These are phyloP conservation scores for Eupithecia subfuscata DNA, from an alignment of 2,888 invertebrate species.

Conservation along the genomic window DNA sequence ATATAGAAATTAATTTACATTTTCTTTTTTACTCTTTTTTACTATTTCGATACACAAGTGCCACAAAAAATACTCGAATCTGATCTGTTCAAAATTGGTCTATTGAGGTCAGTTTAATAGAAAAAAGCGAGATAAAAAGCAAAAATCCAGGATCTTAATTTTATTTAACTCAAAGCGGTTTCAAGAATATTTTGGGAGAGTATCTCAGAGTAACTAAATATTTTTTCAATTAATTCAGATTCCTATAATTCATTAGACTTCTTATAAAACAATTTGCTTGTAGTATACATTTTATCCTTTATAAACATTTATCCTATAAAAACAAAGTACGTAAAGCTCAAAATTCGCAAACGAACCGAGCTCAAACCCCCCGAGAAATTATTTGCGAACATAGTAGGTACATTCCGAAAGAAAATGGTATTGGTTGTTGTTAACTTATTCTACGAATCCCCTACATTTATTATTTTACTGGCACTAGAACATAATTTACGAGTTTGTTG, in stretches of 20 bases:
- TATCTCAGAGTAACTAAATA: too few species aligned
- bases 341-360: slow-evolving; percentile 30
- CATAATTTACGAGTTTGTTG: slow-evolving; percentile 28
- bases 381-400: slow-evolving; percentile 21
- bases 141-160: too few species aligned
- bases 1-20: too few species aligned
- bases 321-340: slow-evolving; percentile 12
- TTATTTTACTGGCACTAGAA: slow-evolving; percentile 26
- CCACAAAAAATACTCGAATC: background rate
- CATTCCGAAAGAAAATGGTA: slow-evolving; percentile 27
- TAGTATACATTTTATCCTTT: background rate
- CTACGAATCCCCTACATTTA: slow-evolving; percentile 22
- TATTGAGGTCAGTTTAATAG: too few species aligned
- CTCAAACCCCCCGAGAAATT: slow-evolving; percentile 32
- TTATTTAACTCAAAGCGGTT: too few species aligned
- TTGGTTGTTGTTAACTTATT: slow-evolving; percentile 31
- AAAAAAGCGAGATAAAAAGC: too few species aligned
- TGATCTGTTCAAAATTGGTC: background rate
- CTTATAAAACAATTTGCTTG: background rate
- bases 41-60: too few species aligned
- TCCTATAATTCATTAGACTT: background rate
- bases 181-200: too few species aligned
- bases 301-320: background rate
- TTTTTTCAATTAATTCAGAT: background rate
- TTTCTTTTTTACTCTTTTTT: too few species aligned